Base-by-base conservation (phyloP, 2,797 vertebrate species). In the Lemur catta region DNA sequence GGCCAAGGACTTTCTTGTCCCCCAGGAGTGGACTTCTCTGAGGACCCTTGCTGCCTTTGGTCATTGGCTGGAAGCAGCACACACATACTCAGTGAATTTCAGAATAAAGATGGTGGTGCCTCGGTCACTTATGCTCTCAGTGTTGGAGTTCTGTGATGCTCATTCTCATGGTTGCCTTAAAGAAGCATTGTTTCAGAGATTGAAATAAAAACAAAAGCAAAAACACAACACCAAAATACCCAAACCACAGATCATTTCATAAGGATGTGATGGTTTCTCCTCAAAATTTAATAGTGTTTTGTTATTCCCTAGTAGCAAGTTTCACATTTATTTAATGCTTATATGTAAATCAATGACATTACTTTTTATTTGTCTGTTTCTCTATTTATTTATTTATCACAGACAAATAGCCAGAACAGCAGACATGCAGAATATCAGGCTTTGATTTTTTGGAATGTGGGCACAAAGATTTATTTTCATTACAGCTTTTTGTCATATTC, bases 401-500 rank as follows among this genome's bases (percentile, higher is more conserved):
- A 90, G 43, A 72, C 63, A 76, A 82, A 69, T 59, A 79, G 12
- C 24, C 43, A 91, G 52, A 55, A 20, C 7, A 81, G 12, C 55
- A 91, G 41, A 84, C 4, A 17, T 80, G 15, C 38, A 84, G 22
- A 95, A 89, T 24, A 7, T 43, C 18, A 57, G 30, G n/a, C 15
- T 52, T 71, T 57, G 26, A 61, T 72, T 76, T 55, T 26, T 80
- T 38, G 59, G 33, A 28, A 13, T 22, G 28, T 11, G 18, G 8
- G 2, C 6, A 11, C 8, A 15, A 59, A 67, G 50, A 91, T 98
- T 96, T 92, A 98, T 96, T 93, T 98, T 98, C 99, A 99, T 99
- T 99, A 98, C 98, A 98, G 98, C 98, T 98, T 99, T 99, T 98
- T 96, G 97, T 99, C 98, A 96, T 97, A 98, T 95, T 98, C 97